Conservation (phyloP, 2,797 vertebrate genomes). For the Stomatorhinus walkeri region DNA sequence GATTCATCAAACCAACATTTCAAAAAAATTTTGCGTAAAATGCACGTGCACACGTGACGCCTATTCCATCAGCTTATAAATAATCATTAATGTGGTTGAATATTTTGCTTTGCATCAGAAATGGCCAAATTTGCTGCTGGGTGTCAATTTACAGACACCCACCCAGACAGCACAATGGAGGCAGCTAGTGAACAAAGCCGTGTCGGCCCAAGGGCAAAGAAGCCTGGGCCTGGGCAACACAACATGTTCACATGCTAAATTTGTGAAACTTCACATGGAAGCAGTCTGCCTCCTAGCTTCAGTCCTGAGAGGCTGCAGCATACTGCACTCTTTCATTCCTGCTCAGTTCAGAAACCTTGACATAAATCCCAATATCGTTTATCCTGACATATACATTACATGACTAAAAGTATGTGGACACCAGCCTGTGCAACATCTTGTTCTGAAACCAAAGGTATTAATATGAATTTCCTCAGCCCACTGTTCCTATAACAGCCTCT, state of each 20-base stretch:
- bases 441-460: background rate
- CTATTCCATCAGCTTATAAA: background rate
- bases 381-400: background rate
- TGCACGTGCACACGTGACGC: background rate
- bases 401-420: background rate
- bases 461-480: background rate
- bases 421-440: background rate
- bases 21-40: background rate
- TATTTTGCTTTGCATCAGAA: background rate
- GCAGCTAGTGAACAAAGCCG: background rate
- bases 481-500: background rate
- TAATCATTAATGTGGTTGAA: background rate
- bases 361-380: background rate
- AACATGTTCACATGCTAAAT: background rate
- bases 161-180: background rate
- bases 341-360: background rate
- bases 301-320: slow-evolving; percentile 54
- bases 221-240: background rate
- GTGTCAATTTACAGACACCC: background rate
- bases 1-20: slow-evolving; percentile 16
- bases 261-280: background rate
- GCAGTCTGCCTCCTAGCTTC: slow-evolving; percentile 9
- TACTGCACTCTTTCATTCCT: slow-evolving; percentile 5
- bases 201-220: background rate
- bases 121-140: background rate